phyloP scores from a whole-genome alignment of 2,113 vertebrate species.

The Larimichthys polyactis region DNA sequence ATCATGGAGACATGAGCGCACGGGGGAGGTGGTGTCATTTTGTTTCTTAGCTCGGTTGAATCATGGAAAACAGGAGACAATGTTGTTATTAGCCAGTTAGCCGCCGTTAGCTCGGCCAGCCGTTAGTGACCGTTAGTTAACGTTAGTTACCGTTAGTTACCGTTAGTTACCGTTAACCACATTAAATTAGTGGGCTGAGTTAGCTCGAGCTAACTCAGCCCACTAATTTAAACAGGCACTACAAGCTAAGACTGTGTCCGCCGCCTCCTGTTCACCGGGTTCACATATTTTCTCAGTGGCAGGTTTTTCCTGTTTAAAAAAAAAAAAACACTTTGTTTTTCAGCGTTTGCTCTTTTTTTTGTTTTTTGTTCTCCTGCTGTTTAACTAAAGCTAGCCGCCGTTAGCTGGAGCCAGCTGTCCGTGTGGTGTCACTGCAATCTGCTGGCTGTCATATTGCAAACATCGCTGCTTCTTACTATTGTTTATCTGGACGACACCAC shows the following conservation, averaged over 20 bases:
- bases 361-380: background rate
- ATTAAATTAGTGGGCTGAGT: conserved; percentile 77
- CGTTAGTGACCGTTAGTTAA: conserved; percentile 53
- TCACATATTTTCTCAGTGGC: background rate
- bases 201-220: conserved; percentile 75
- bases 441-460: conserved; percentile 32
- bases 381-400: conserved; percentile 39
- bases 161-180: conserved; percentile 52
- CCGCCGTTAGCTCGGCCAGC: conserved; percentile 68
- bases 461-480: conserved; percentile 1
- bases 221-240: conserved; percentile 71
- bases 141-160: conserved; percentile 61
- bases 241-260: background rate
- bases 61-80: conserved; percentile 60
- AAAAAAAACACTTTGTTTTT: conserved; percentile 2
- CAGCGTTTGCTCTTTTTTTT: conserved; percentile 12
- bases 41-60: background rate
- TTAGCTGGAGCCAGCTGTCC: conserved; percentile 25
- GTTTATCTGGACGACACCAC: conserved; percentile 26
- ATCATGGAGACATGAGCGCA: conserved; percentile 17
- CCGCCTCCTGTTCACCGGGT: background rate
- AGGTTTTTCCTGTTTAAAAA: background rate
- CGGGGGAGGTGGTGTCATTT: background rate
- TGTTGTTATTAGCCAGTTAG: conserved; percentile 76
- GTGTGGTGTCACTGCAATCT: conserved; percentile 47